Percentiles rank a stretch among this genome's conserved stretches.
Evolutionary conservation across 2,797 vertebrate genomes (phyloP).

Genomic region (Chrosomus eos): DNA sequence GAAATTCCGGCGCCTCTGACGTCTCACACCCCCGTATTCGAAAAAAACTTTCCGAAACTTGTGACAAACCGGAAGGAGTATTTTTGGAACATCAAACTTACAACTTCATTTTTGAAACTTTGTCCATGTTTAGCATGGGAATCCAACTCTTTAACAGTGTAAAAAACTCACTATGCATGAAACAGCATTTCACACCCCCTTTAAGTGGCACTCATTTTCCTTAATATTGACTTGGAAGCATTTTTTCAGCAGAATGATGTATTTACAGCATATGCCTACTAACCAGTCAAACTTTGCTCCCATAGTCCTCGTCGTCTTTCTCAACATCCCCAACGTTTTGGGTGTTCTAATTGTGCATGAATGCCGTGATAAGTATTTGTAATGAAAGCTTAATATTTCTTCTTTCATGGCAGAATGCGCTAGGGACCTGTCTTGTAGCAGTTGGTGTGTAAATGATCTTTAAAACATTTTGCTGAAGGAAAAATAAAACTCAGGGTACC

Average conservation of each 20-base stretch:
- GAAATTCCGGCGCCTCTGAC: too few species aligned
- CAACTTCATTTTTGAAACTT: too few species aligned
- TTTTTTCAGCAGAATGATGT: neutral
- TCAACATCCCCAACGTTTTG: neutral
- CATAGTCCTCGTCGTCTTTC: neutral
- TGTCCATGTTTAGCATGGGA: too few species aligned
- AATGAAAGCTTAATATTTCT: slow-evolving; percentile 55
- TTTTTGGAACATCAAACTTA: too few species aligned
- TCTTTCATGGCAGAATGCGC: slow-evolving; percentile 50
- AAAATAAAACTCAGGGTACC: slow-evolving; percentile 37
- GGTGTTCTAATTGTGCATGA: slow-evolving; percentile 21
- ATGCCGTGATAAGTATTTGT: slow-evolving; percentile 29
- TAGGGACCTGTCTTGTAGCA: slow-evolving; percentile 40
- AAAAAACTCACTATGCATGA: too few species aligned
- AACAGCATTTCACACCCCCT: too few species aligned
- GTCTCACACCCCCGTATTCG: too few species aligned
- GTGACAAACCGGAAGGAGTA: too few species aligned
- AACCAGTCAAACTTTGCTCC: neutral
- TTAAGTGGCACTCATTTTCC: neutral
- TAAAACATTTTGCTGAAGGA: slow-evolving; percentile 47
- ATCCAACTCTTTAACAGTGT: too few species aligned
- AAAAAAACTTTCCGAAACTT: too few species aligned
- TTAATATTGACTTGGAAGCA: neutral
- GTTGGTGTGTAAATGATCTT: slow-evolving; percentile 54
- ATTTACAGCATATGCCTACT: neutral